Base-by-base conservation (phyloP, 2,113 vertebrate genomes). In the Cinclus mexicanus region DNA sequence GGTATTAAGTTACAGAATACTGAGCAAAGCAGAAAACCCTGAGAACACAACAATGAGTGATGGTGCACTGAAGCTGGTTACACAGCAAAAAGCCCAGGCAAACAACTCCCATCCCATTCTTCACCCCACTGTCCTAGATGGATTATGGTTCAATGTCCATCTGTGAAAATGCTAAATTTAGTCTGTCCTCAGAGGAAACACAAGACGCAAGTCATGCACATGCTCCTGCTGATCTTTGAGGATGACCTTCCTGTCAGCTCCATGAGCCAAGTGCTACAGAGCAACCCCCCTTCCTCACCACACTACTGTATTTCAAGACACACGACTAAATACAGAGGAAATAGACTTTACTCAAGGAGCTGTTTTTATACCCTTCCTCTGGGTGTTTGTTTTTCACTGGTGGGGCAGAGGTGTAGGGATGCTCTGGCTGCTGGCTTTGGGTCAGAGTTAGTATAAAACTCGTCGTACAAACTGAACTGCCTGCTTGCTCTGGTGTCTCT, bases 121-220 rank as follows among this genome's bases (percentile, higher is more conserved):
- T 90, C 14, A 46, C 44, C 44, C 29, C 6, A 1, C 31, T 47
- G 53, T 68, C 83, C 77, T 90, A 68, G 68, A 71, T 81, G 90
- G 88, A 83, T 86, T 93, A 83, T 4, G 5, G 79, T 57, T 79
- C 26, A 4, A 24, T 26, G 49, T 83, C 71, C 92, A 84, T 94
- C 83, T 95, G 94, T 64, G 88, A 82, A 90, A 81, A 71, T 57
- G 90, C 94, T 97, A 97, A 93, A 96, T 96, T 96, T 97, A 97
- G 93, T 47, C 77, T 70, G 88, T 46, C 72, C 94, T 75, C 76
- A 22, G 83, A 96, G 88, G 93, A 96, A 93, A 90, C 79, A 93
- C 37, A 78, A 93, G 90, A 91, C 6, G 0, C 85, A 71, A 96
- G 83, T 72, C 80, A 63, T 94, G 80, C 94, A 94, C 93, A 93